phyloP scores from a whole-genome alignment of 1,140 invertebrate species.

The Conus ventricosus region DNA sequence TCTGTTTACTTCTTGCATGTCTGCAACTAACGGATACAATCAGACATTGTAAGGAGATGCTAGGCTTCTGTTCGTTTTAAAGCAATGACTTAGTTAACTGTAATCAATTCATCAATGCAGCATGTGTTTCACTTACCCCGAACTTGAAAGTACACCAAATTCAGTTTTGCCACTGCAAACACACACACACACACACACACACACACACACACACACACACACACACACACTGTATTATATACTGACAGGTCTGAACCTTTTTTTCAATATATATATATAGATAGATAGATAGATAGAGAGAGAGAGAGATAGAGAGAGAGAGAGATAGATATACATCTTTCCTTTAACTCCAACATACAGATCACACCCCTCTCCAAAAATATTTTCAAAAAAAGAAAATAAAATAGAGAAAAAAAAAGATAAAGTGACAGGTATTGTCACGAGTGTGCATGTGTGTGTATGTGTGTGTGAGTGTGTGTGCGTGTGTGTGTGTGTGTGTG shows the following conservation, averaged over 20 bases:
- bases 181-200: background rate
- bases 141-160: conserved; percentile 1
- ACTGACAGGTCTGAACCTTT: background rate
- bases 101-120: no score
- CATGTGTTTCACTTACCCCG: background rate
- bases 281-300: no score
- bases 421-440: background rate
- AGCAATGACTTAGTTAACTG: background rate
- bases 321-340: no score
- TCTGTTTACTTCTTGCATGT: background rate
- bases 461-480: background rate
- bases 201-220: background rate
- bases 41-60: no score
- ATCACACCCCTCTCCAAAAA: background rate
- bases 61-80: background rate
- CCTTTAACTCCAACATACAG: background rate
- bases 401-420: no score
- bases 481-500: background rate
- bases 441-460: background rate
- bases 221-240: background rate
- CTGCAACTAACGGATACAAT: background rate
- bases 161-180: background rate
- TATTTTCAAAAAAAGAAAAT: no score
- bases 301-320: no score
- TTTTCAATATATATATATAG: background rate